Base-by-base conservation (phyloP, 1,140 invertebrate species). In the Lasioglossum albipes region DNA sequence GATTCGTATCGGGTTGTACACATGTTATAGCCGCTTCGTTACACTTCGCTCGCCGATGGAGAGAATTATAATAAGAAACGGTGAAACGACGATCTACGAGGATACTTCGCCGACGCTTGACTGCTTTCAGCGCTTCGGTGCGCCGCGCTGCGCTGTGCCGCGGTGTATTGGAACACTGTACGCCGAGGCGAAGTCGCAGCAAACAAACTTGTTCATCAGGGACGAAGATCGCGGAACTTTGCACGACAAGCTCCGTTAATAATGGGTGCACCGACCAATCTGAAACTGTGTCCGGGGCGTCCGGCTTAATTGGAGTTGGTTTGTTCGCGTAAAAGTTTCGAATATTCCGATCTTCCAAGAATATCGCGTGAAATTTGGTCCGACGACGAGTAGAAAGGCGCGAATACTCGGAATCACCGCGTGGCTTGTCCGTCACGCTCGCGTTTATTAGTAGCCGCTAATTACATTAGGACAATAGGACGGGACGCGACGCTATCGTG, bases 381-480 rank as follows among this genome's bases (percentile, higher is more conserved):
- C 45, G 13, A 2, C 13, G 3, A 18, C 4, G 13, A 5, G 10
- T 0, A 54, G 16, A 5, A 5, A 5, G 52, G 2, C 2, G 5
- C 16, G 18, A 54, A 54, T 54, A 54, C 16, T 18, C 18, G 13
- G 27, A 42, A 42, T 42, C 42, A 57, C 22, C 41, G 22, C n/a
- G 59, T 65, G 16, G 49, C 41, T 42, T 52, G 54, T 42, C 65
- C 3, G n/a, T 31, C 71, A 57, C 49, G 54, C 41, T 62, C 52
- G 59, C 79, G 70, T 74, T 59, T 49, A 81, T 81, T 76, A 72
- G 13, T 18, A 75, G 12, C 27, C 65, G 75, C 16, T 72, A 81
- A 84, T 84, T 81, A 84, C 73, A 84, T 81, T 84, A 81, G 73
- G 1, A 42, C 66, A 59, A 71, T 79, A 59, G 20, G 18, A 54